phyloP scores from a whole-genome alignment of 2,888 invertebrate species.

The Oligia fasciuncula region DNA sequence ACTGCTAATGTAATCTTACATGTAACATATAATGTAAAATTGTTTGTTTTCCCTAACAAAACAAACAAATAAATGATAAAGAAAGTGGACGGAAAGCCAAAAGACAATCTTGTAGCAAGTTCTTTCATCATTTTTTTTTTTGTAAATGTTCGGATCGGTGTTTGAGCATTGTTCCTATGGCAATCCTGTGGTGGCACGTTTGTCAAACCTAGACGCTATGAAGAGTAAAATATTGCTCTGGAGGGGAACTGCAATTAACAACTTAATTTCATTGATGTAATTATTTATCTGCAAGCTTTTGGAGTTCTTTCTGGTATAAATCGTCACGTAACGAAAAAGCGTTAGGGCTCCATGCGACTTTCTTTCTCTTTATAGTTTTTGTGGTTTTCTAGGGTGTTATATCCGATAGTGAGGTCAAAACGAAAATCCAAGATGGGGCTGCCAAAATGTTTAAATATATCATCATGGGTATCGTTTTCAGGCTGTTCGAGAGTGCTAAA shows the following conservation, averaged over 20 bases:
- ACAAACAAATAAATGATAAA: not conserved
- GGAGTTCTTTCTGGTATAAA: not conserved
- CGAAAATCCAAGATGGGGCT: not conserved
- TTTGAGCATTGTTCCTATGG: too few species aligned
- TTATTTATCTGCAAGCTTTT: not conserved
- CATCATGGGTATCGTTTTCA: too few species aligned
- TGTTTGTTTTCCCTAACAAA: too few species aligned
- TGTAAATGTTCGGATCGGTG: not conserved
- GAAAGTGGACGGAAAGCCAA: too few species aligned
- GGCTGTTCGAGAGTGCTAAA: not conserved
- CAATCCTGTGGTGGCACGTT: too few species aligned
- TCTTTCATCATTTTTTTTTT: not conserved
- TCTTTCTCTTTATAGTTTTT: not conserved
- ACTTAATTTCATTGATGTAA: not conserved
- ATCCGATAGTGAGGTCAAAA: not conserved
- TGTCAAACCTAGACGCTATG: not conserved
- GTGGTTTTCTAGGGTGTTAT: not conserved
- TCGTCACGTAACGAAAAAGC: not conserved
- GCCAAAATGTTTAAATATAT: not conserved
- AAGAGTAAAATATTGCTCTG: not conserved
- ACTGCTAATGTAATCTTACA: too few species aligned
- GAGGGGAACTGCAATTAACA: not conserved
- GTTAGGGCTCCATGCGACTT: not conserved
- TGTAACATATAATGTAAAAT: too few species aligned
- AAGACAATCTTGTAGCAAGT: not conserved